Conservation (phyloP, 1,140 invertebrate species). For the Anoplophora glabripennis region DNA sequence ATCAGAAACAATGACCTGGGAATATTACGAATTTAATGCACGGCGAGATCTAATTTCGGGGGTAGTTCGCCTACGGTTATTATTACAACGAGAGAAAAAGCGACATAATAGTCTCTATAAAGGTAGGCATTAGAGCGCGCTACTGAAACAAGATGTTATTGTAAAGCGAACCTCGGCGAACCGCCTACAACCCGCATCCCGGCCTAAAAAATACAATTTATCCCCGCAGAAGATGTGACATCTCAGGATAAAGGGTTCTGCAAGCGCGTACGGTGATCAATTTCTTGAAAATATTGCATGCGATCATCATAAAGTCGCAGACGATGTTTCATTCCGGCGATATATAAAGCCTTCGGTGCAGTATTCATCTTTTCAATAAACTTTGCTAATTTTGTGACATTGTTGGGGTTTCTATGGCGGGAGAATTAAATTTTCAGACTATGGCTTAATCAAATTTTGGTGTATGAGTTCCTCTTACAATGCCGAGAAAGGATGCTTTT, state of each 20-base stretch:
- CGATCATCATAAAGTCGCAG: slow-evolving; percentile 7
- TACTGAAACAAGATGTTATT: not conserved
- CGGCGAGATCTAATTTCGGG: not conserved
- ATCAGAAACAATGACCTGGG: too few species aligned
- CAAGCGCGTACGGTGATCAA: not conserved
- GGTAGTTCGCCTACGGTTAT: not conserved
- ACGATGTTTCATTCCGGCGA: not conserved
- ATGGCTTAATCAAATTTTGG: not conserved
- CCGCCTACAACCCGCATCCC: not conserved
- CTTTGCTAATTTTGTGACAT: not conserved
- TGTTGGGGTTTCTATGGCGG: not conserved
- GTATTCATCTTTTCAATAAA: not conserved
- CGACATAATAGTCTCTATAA: too few species aligned
- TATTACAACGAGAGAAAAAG: not conserved
- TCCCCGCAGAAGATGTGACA: not conserved
- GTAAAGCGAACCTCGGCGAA: not conserved
- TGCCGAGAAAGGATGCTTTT: not conserved
- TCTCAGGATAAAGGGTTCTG: not conserved
- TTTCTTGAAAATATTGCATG: slow-evolving; percentile 1
- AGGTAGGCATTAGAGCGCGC: too few species aligned
- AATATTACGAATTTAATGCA: too few species aligned
- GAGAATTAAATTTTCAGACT: too few species aligned
- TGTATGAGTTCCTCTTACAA: not conserved
- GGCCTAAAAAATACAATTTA: slow-evolving; percentile 2
- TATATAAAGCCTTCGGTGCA: not conserved